Base-by-base conservation (phyloP, 2,113 vertebrate species). In the Toxotes jaculatrix region DNA sequence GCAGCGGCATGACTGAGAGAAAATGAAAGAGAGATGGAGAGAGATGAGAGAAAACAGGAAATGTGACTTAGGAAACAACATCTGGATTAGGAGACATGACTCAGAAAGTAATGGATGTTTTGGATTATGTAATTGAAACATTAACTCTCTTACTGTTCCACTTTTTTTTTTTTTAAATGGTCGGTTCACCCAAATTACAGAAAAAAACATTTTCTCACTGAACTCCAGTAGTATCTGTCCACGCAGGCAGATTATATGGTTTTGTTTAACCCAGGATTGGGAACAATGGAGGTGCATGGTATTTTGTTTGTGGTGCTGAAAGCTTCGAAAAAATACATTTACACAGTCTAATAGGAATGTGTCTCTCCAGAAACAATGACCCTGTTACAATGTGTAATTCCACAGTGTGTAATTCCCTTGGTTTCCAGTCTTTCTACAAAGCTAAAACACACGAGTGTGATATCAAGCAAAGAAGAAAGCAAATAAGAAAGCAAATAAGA, bases 31-130 rank as follows among this genome's bases (percentile, higher is more conserved):
- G 27, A 27, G 27, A 27, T 27, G 27, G 27, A 27, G 27, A 27
- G 27, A 27, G 27, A 83, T 47, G 60, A 75, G 51, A 51, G 45
- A 75, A 87, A 85, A 85, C 84, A 89, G 83, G 68, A 84, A 89
- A 83, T 57, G 23, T 68, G 77, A 77, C 23, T 67, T 64, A 7
- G 40, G 74, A 71, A 73, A 64, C 47, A 83, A 75, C 87, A 91
- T 89, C 78, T 89, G 85, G 85, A 80, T 89, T 60, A 84, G 42
- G 77, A 87, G 79, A 83, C 78, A 11, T 90, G 84, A 87, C 76
- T 89, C 80, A 89, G 36, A n/a, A 62, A 59, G 69, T 83, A 74
- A 85, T 84, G 63, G 72, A 80, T 85, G 79, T 82, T 89, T 90
- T 83, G 64, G 51, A 82, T 87, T 74, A 81, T 68, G 71, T 63